These are phyloP conservation scores for Rhegmatorhina hoffmannsi DNA, from an alignment of 2,113 vertebrate species.

Conservation along the genomic window DNA sequence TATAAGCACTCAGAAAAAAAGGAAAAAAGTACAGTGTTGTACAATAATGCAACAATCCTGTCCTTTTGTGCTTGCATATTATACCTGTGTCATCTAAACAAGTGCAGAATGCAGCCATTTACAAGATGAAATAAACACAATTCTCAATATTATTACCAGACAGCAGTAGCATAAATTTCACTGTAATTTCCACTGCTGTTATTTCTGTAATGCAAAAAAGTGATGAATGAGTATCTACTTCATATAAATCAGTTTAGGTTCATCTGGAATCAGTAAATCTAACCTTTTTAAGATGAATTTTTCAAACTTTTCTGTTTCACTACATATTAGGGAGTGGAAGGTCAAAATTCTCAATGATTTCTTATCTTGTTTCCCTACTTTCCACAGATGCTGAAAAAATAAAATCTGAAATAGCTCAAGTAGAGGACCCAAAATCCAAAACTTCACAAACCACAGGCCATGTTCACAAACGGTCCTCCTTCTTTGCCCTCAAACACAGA, in stretches of 20 bases:
- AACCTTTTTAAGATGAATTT: not conserved
- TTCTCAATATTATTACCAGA: constrained; percentile 4
- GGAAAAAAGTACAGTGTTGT: not conserved
- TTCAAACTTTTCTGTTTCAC: not conserved
- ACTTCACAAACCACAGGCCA: not conserved
- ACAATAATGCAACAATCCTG: not conserved
- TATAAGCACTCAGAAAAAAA: not conserved
- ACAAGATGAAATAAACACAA: constrained; percentile 14
- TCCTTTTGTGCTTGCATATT: not conserved
- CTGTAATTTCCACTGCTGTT: constrained; percentile 14
- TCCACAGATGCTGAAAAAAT: not conserved
- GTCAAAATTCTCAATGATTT: not conserved
- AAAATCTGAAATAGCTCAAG: not conserved
- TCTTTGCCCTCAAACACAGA: not conserved
- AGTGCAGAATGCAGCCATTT: constrained; percentile 8
- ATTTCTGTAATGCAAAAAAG: not conserved
- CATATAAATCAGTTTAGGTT: not conserved
- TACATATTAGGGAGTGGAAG: not conserved
- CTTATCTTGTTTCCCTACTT: not conserved
- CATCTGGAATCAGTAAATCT: not conserved
- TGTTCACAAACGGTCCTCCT: not conserved
- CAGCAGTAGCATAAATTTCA: constrained; percentile 17
- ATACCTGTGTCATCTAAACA: not conserved
- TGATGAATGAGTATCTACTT: not conserved
- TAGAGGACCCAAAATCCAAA: not conserved